Conservation (phyloP, 2,113 vertebrate genomes). For the Beaufortia kweichowensis region DNA sequence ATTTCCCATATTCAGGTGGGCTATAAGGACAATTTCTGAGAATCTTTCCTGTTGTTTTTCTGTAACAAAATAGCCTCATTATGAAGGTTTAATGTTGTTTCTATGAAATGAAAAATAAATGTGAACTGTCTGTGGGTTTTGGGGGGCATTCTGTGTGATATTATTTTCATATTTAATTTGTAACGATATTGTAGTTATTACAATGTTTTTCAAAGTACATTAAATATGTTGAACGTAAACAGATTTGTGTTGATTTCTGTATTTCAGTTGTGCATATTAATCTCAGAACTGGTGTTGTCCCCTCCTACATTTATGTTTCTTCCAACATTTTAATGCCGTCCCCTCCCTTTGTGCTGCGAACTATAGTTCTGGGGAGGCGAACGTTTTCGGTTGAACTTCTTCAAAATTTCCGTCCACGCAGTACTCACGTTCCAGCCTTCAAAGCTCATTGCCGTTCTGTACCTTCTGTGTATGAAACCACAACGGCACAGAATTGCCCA, state of each 20-base stretch:
- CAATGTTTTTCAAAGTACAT: too few relatives aligned
- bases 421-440: not conserved
- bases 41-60: not conserved
- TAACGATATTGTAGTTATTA: not conserved
- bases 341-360: not conserved
- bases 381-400: not conserved
- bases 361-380: not conserved
- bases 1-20: conserved; percentile 26
- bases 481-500: not conserved
- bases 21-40: conserved; percentile 31
- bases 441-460: not conserved
- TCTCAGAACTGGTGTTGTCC: conserved; percentile 31
- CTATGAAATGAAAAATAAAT: conserved; percentile 29
- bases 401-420: conserved; percentile 30
- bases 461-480: not conserved
- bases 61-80: not conserved
- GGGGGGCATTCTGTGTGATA: not conserved
- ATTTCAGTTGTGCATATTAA: not conserved
- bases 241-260: not conserved
- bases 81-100: conserved; percentile 2
- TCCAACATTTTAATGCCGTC: not conserved
- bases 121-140: not conserved
- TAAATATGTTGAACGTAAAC: too few relatives aligned
- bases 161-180: not conserved
- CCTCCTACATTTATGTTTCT: conserved; percentile 36